A percentile compares a stretch with the other conserved stretches of the same genome.
These are phyloP conservation scores for Clitarchus hookeri DNA, from an alignment of 2,888 invertebrate genomes.

Conservation along the genomic window DNA sequence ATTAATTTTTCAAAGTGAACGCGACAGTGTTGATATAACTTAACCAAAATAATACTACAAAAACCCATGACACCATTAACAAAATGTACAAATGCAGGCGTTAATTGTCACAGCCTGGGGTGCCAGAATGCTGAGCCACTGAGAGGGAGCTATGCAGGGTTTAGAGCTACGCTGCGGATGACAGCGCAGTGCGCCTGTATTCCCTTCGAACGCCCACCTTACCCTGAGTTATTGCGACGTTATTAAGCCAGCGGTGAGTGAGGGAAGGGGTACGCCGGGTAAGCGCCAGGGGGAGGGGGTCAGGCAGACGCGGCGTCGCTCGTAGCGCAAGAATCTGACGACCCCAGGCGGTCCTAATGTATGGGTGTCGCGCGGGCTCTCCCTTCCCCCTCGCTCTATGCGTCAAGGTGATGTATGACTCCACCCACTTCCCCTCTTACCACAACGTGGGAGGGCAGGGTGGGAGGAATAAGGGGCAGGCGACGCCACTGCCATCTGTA, in stretches of 20 bases:
- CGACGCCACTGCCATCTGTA: slow-evolving; percentile 21
- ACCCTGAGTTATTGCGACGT: background rate
- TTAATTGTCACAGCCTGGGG: too few species aligned
- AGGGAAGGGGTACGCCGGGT: background rate
- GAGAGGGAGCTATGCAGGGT: background rate
- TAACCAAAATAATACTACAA: too few species aligned
- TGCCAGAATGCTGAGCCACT: too few species aligned
- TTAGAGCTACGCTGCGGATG: background rate
- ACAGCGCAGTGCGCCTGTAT: background rate
- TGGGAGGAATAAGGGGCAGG: background rate
- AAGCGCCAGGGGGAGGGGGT: background rate
- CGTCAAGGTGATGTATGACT: background rate
- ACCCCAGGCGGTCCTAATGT: background rate
- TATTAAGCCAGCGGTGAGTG: background rate
- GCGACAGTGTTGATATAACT: too few species aligned
- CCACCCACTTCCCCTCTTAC: background rate
- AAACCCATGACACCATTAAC: too few species aligned
- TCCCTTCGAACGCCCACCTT: background rate
- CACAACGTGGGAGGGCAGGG: background rate
- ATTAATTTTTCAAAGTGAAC: too few species aligned
- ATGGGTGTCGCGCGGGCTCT: background rate
- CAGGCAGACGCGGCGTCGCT: background rate
- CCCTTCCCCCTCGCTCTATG: background rate
- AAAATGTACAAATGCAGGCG: too few species aligned
- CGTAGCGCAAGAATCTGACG: background rate